phyloP scores from a whole-genome alignment of 2,888 invertebrate genomes.

The Polylopha cassiicola region DNA sequence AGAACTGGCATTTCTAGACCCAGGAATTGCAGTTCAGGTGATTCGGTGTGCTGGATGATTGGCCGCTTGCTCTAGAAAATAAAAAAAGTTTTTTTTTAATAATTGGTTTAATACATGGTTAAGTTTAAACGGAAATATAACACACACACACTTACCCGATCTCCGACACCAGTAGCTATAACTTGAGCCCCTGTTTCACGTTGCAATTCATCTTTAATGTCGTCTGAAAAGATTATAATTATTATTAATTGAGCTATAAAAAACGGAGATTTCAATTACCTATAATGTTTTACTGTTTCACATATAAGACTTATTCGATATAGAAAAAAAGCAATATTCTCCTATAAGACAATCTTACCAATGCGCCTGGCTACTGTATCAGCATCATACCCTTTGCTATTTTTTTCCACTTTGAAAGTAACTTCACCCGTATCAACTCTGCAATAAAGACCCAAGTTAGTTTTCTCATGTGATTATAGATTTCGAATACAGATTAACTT shows the following conservation, averaged over 20 bases:
- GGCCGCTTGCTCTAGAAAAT: constrained; percentile 58
- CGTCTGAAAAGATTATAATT: constrained; percentile 43
- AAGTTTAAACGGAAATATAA: no score
- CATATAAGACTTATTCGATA: no score
- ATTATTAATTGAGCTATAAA: neutral
- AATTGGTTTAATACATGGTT: neutral
- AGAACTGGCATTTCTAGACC: constrained; percentile 57
- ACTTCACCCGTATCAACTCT: constrained; percentile 87
- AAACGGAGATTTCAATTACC: no score
- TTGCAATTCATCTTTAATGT: constrained; percentile 81
- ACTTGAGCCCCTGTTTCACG: constrained; percentile 82
- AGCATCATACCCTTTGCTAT: constrained; percentile 80
- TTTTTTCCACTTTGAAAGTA: constrained; percentile 83
- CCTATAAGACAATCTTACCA: constrained; percentile 64
- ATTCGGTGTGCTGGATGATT: constrained; percentile 48
- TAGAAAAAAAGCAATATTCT: neutral
- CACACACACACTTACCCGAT: constrained; percentile 80
- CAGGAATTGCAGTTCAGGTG: constrained; percentile 41
- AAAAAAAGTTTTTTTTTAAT: constrained; percentile 5
- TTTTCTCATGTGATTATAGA: no score
- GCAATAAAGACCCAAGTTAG: no score
- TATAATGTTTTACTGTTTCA: no score
- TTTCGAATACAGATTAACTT: constrained; percentile 25
- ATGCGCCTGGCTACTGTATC: constrained; percentile 81
- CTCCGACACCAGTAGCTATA: constrained; percentile 85